Evolutionary conservation across 1,140 invertebrate species (phyloP).

Genomic region (Berghia stephanieae): DNA sequence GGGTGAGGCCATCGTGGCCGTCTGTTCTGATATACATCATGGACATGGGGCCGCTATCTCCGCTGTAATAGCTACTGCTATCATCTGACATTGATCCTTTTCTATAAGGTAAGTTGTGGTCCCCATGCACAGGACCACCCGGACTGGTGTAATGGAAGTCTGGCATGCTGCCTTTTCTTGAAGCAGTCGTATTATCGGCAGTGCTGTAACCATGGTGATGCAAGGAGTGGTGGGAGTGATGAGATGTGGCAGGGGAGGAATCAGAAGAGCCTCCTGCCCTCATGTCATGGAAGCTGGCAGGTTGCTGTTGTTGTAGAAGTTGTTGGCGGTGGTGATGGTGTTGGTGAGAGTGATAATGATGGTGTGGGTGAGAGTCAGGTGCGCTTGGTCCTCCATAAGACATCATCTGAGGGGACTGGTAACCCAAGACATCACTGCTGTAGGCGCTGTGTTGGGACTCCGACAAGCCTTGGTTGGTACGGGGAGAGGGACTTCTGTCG

Average conservation of each 20-base stretch:
- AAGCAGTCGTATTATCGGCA: too few relatives aligned
- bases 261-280: background rate
- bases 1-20: slow-evolving; percentile 31
- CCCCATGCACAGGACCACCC: too few relatives aligned
- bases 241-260: background rate
- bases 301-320: slow-evolving; percentile 15
- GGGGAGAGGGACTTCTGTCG: slow-evolving; percentile 4
- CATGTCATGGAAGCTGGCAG: slow-evolving; percentile 32
- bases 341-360: background rate
- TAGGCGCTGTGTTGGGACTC: slow-evolving; percentile 28
- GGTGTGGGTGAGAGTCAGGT: too few relatives aligned
- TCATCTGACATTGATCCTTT: slow-evolving; percentile 32
- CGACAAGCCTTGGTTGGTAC: slow-evolving; percentile 25
- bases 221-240: slow-evolving; percentile 25
- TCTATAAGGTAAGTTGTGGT: too few relatives aligned
- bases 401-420: too few relatives aligned
- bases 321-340: slow-evolving; percentile 6
- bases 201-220: too few relatives aligned
- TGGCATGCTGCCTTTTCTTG: too few relatives aligned
- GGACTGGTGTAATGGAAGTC: too few relatives aligned
- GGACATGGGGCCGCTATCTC: slow-evolving; percentile 38
- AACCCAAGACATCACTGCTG: slow-evolving; percentile 20
- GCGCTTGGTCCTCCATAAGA: too few relatives aligned
- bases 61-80: slow-evolving; percentile 22
- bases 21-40: slow-evolving; percentile 39